These are phyloP conservation scores for Philypnodon macrostomus DNA, from an alignment of 2,797 vertebrate genomes.

Conservation along the genomic window DNA sequence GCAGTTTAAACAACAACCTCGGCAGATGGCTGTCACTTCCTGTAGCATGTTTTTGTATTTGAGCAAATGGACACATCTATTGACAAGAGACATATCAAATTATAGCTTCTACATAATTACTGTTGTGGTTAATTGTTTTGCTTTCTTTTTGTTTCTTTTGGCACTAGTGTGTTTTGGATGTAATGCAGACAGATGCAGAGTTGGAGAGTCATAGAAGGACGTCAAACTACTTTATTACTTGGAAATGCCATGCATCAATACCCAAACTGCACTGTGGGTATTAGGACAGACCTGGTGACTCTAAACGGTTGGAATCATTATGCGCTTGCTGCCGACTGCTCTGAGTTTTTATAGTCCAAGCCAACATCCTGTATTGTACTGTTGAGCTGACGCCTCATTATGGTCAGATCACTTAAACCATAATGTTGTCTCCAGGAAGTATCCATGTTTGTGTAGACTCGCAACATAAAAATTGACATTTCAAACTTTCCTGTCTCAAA, in stretches of 20 bases:
- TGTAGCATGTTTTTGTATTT: slow-evolving; percentile 14
- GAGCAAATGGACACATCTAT: slow-evolving; percentile 1
- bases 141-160: neutral
- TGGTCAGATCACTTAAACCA: slow-evolving; percentile 74
- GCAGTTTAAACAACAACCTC: slow-evolving; percentile 9
- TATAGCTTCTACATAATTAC: neutral
- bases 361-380: slow-evolving; percentile 71
- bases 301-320: slow-evolving; percentile 43
- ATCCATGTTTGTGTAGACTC: slow-evolving; percentile 58
- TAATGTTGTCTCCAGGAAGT: slow-evolving; percentile 69
- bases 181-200: neutral
- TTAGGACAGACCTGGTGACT: slow-evolving; percentile 21
- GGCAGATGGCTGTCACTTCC: slow-evolving; percentile 23
- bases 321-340: too few relatives aligned
- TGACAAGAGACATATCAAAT: slow-evolving; percentile 14
- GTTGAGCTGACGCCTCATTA: slow-evolving; percentile 71
- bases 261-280: slow-evolving; percentile 8
- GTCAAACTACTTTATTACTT: slow-evolving; percentile 14
- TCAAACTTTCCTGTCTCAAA: slow-evolving; percentile 62
- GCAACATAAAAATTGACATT: slow-evolving; percentile 73
- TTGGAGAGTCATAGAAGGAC: slow-evolving; percentile 8
- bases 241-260: slow-evolving; percentile 19
- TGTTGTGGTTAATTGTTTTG: slow-evolving; percentile 1
- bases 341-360: slow-evolving; percentile 66
- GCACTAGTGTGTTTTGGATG: neutral